Evolutionary conservation across 2,797 vertebrate species (phyloP).

Genomic region (Urocyon cinereoargenteus): DNA sequence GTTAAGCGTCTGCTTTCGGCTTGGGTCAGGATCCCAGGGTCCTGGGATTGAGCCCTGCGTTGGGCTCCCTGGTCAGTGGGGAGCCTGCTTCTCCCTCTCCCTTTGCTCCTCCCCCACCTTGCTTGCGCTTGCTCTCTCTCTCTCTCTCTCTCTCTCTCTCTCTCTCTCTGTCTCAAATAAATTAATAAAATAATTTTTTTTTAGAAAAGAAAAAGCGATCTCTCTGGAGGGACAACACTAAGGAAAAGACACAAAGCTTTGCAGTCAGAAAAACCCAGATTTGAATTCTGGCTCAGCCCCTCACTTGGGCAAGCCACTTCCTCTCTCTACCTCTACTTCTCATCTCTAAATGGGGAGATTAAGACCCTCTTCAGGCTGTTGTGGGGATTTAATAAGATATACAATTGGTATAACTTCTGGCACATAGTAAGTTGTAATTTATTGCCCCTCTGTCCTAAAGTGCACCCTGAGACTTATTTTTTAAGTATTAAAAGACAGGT

Average conservation of each 20-base stretch:
- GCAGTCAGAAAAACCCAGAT: neutral
- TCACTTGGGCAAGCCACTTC: neutral
- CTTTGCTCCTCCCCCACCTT: neutral
- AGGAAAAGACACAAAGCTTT: neutral
- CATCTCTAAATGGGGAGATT: neutral
- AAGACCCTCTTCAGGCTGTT: neutral
- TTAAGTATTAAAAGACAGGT: neutral
- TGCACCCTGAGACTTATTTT: constrained; percentile 26
- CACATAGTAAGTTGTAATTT: neutral
- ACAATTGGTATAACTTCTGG: neutral
- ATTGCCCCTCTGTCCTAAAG: neutral
- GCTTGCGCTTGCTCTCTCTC: too few species aligned
- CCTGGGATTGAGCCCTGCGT: neutral
- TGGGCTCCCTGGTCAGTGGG: neutral
- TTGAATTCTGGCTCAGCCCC: neutral
- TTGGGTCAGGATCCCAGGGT: neutral
- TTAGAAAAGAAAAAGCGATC: neutral
- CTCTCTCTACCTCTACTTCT: neutral
- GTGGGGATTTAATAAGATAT: constrained; percentile 17
- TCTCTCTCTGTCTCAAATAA: neutral
- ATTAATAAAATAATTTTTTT: neutral
- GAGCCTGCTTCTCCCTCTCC: neutral
- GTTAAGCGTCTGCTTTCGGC: neutral
- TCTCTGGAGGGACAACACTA: neutral
- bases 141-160: neutral